phyloP scores from a whole-genome alignment of 1,140 invertebrate genomes.

The Musca vetustissima region DNA sequence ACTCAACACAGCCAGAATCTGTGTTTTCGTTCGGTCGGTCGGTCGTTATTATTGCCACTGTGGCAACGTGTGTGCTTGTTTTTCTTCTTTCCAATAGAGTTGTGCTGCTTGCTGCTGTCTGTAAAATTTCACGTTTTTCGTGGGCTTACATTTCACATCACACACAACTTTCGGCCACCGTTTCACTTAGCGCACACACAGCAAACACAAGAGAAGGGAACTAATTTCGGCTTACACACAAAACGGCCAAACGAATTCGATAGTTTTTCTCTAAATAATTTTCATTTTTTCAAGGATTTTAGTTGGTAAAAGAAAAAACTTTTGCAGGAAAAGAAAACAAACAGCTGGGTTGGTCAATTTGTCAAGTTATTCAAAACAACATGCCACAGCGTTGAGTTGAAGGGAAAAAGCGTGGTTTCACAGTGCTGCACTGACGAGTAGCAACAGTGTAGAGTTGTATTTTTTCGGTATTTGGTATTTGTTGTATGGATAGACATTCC shows the following conservation, averaged over 20 bases:
- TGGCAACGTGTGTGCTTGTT: conserved; percentile 27
- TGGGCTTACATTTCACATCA: conserved; percentile 10
- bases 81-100: conserved; percentile 19
- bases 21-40: conserved; percentile 27
- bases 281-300: conserved; percentile 28
- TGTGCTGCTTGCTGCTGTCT: too few relatives aligned
- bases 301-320: conserved; percentile 23
- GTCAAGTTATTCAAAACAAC: conserved; percentile 56
- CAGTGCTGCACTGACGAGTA: conserved; percentile 30
- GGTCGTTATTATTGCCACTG: conserved; percentile 27
- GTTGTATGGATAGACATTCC: too few relatives aligned
- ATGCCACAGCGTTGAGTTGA: conserved; percentile 38
- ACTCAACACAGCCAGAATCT: background rate
- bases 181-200: conserved; percentile 4
- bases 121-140: conserved; percentile 20
- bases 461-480: too few relatives aligned
- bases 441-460: too few relatives aligned
- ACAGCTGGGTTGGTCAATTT: conserved; percentile 34
- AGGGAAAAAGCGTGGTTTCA: conserved; percentile 47
- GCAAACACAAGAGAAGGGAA: too few relatives aligned
- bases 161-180: conserved; percentile 12
- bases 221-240: too few relatives aligned
- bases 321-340: conserved; percentile 37
- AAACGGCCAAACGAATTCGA: background rate
- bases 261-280: conserved; percentile 13